phyloP scores from a whole-genome alignment of 2,113 vertebrate species.

The Urocolius indicus region DNA sequence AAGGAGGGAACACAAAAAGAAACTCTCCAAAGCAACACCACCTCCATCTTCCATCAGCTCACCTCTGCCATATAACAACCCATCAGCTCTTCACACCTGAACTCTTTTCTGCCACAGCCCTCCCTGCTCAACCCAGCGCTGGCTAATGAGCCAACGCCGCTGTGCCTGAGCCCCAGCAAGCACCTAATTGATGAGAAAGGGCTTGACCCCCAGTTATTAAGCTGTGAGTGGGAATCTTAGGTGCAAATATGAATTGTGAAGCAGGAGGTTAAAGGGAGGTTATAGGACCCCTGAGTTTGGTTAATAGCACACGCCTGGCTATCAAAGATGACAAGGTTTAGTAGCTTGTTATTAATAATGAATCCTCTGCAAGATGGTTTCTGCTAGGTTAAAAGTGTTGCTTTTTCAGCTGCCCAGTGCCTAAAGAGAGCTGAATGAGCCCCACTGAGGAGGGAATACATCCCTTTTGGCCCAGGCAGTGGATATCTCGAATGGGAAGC shows the following conservation, averaged over 20 bases:
- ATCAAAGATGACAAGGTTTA: neutral
- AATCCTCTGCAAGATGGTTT: neutral
- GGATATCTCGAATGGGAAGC: neutral
- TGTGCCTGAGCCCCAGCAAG: neutral
- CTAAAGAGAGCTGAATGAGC: neutral
- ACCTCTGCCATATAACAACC: neutral
- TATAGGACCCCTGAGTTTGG: neutral
- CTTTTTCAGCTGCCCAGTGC: neutral
- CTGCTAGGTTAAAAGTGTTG: neutral
- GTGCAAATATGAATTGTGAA: neutral
- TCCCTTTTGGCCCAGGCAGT: neutral
- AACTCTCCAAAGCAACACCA: neutral
- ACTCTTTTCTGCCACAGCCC: fast-evolving
- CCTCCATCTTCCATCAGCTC: neutral
- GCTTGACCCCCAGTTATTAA: neutral
- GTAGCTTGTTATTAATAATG: neutral
- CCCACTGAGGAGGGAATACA: neutral
- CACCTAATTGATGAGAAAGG: neutral
- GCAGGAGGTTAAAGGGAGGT: neutral
- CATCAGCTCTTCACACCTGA: neutral
- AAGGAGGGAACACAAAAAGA: neutral
- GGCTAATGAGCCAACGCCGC: neutral
- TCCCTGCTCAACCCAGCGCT: neutral
- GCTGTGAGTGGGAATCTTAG: neutral
- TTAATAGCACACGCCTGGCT: neutral